Percentiles rank a stretch among this genome's conserved stretches.
Conservation (phyloP, 2,113 vertebrate species). For the Epinephelus moara region DNA sequence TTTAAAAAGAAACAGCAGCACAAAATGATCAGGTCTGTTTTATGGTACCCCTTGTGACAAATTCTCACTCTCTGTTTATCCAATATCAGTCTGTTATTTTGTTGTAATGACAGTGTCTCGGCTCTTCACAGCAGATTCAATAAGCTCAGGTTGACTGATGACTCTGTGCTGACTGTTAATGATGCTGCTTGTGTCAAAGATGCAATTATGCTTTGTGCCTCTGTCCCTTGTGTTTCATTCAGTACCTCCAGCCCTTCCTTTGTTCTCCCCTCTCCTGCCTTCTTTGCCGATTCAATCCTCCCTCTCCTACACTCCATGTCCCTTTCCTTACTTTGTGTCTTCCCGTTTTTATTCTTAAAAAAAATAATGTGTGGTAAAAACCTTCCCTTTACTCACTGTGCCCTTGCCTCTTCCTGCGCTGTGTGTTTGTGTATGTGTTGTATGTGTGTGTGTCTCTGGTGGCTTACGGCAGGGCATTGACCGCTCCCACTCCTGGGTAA, state of each 20-base stretch:
- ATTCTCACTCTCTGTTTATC: slow-evolving; percentile 5
- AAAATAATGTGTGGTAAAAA: slow-evolving; percentile 49
- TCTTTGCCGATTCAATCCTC: slow-evolving; percentile 23
- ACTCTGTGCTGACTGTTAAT: slow-evolving; percentile 52
- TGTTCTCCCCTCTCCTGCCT: slow-evolving; percentile 24
- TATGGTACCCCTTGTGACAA: not conserved
- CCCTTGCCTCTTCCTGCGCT: slow-evolving; percentile 69
- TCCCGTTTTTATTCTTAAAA: slow-evolving; percentile 21
- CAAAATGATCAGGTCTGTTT: not conserved
- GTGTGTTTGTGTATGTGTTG: slow-evolving; percentile 72
- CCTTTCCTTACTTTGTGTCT: slow-evolving; percentile 1
- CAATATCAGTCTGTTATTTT: slow-evolving; percentile 10
- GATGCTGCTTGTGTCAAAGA: slow-evolving; percentile 41
- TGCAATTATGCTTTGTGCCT: slow-evolving; percentile 51
- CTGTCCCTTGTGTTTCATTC: slow-evolving; percentile 48
- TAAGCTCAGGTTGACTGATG: slow-evolving; percentile 50
- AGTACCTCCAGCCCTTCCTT: slow-evolving; percentile 19
- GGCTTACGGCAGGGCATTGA: slow-evolving; percentile 90
- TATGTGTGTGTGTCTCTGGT: slow-evolving; percentile 75
- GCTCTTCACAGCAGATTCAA: slow-evolving; percentile 47
- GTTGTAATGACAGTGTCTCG: slow-evolving; percentile 29
- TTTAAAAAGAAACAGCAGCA: not conserved
- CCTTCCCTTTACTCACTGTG: slow-evolving; percentile 62
- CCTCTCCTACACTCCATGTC: slow-evolving; percentile 12
- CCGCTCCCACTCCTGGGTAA: slow-evolving; percentile 97